Base-by-base conservation (phyloP, 2,113 vertebrate genomes). In the Microcebus ravelobensis region DNA sequence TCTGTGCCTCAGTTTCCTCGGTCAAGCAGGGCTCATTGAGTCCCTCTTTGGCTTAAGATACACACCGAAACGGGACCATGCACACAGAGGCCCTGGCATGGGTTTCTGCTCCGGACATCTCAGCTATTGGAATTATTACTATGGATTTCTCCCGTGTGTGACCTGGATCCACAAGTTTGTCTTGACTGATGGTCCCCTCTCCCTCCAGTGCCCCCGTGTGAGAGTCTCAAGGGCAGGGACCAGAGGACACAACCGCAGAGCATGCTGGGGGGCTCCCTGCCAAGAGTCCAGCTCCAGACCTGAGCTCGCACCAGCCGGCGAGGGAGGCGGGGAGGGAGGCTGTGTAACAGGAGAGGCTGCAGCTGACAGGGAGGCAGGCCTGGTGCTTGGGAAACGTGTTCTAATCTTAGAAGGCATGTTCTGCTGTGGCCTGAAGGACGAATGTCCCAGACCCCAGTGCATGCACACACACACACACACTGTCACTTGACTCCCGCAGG, bases 371-470 rank as follows among this genome's bases (percentile, higher is more conserved):
- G 95, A 96, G 0, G 95, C 94, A 91, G 86, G 96, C 96, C 93
- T 25, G 34, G 96, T 85, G 97, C 57, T 1, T 97, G 95, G 98
- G 91, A 95, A 81, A 79, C 95, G 96, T 93, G 91, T 97, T 97
- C 98, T 98, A 98, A 98, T 98, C 98, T 98, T 98, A 98, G 98
- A 98, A 98, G 86, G 97, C 91, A 96, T 95, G 97, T 97, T 97
- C 98, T 97, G 95, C 98, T 96, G 94, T 2, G 0, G 27, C 91
- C 77, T 1, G 23, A 94, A 96, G 94, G 90, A 50, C 96, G 29
- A 5, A 97, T 48, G 96, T 96, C 85, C 8, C 79, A 4, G 3
- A 94, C 65, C 92, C 90, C 67, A 39, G 87, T 7, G 25, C 57
- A 25, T 86, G 48, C 20, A 20, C 80, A 68, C 48, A 13, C 61